Evolutionary conservation across 2,113 vertebrate genomes (phyloP), one percentile per base, ranked within the genome.

Genomic region (Tragelaphus buxtoni): DNA sequence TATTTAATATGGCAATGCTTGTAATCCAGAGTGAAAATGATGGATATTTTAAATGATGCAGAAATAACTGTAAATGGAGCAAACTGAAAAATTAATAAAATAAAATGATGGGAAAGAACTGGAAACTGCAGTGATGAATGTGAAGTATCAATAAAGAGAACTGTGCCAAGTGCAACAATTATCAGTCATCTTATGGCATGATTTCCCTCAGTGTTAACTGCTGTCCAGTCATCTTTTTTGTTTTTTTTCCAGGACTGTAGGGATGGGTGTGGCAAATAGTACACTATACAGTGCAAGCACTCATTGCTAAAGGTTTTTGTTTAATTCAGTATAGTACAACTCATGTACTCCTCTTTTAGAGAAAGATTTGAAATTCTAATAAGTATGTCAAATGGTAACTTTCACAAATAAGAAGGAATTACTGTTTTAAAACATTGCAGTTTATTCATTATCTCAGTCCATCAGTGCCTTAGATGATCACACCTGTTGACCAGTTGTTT

Each of bases 41-140:
- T 16, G 51, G 51, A 26, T 51, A 60, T 58, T 93, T 76, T 61
- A 79, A 91, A 84, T 17, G 51, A 76, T 82, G 14, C 32, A 22
- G 16, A 86, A 93, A 88, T 93, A 85, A 69, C 76, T 60, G 0
- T 74, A 81, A 90, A 26, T 47, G 4, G 74, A 90, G 3, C 45
- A 77, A 96, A 87, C 42, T 65, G 28, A 56, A 4, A 77, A 81
- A 35, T 76, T 88, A 82, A 96, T 85, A 88, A 91, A 94, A 77
- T 49, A 42, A 96, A 96, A 72, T 60, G 7, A 8, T 53, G 12
- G 77, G 42, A 92, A 94, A 63, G 24, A 90, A 35, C 24, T 93
- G 3, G 26, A 93, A 65, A 61, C 45, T 79, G 17, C 20, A 89
- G 5, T 61, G 51, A 74, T 60, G 1, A 53, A 90, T 93, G 28